Evolutionary conservation across 2,797 vertebrate species (phyloP), one percentile per base, ranked within the genome.

Genomic region (Tympanoctomys barrerae): DNA sequence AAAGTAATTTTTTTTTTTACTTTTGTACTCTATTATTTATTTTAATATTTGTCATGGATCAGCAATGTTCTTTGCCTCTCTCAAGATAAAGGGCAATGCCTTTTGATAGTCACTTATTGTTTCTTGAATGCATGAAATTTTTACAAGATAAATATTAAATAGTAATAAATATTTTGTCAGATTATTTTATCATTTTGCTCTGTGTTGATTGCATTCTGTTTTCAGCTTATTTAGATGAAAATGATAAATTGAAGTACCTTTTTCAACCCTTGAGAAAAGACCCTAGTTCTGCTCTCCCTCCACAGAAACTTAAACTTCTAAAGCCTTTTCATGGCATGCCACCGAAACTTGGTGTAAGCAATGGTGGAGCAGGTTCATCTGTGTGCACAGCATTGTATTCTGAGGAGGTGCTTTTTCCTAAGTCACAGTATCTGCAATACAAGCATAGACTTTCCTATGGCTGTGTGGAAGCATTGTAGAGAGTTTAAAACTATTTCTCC

Each of bases 11-110:
- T 61, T 70, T 71, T 66, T 13, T 73, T 49, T 8, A 26, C 39
- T 1, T 68, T 94, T 93, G 9, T 59, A 62, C 24, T 87, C 73
- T 8, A 14, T 90, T 88, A 83, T 92, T 87, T 96, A 95, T 85
- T 89, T 95, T 66, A 83, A 49, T 90, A 8, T 81, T 86, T 91
- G 24, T 73, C 85, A 22, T 61, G 42, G 62, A 52, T 64, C 22
- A 68, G 5, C 71, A 28, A 36, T 86, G 18, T 13, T 88, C 21
- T 73, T 68, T 61, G 49, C 39, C 24, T 70, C 19, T 81, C 42
- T 82, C 24, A 64, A 70, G 93, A 33, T 83, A 81, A 80, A 31
- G 18, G 68, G 59, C 33, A 19, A 22, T 54, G 61, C n/a, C 28
- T 82, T 91, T 90, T 90, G 12, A 46, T 78, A 75, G 19, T 64